Evolutionary conservation across 2,113 vertebrate species (phyloP).

Genomic region (Sander lucioperca): DNA sequence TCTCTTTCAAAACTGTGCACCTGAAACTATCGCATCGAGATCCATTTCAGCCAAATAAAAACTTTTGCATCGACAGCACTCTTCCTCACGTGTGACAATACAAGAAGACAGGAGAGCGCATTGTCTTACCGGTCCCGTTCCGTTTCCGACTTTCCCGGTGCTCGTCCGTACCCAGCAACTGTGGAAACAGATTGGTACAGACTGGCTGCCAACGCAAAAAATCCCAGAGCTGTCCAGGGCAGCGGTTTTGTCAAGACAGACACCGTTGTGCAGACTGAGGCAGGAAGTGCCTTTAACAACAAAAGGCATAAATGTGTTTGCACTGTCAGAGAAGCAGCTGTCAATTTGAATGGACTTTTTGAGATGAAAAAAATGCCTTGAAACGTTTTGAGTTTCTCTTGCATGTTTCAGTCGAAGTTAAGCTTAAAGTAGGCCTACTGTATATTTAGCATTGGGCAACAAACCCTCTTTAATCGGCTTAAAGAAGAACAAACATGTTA

Average conservation of each 20-base stretch:
- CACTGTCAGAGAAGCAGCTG: background rate
- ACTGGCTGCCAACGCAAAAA: slow-evolving; percentile 52
- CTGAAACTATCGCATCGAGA: slow-evolving; percentile 25
- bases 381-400: background rate
- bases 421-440: background rate
- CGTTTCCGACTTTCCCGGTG: slow-evolving; percentile 61
- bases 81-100: background rate
- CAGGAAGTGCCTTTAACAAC: slow-evolving; percentile 44
- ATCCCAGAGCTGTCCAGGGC: slow-evolving; percentile 52
- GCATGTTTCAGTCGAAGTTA: background rate
- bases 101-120: background rate
- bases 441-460: background rate
- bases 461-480: background rate
- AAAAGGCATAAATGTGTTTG: background rate
- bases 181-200: slow-evolving; percentile 54
- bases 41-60: slow-evolving; percentile 24
- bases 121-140: slow-evolving; percentile 75
- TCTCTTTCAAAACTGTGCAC: background rate
- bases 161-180: slow-evolving; percentile 67
- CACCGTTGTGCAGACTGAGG: background rate
- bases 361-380: background rate
- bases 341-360: background rate
- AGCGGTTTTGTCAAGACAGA: slow-evolving; percentile 34
- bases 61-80: slow-evolving; percentile 34
- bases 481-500: background rate